Conservation (phyloP, 2,888 invertebrate species). For the Tetragonula carbonaria region DNA sequence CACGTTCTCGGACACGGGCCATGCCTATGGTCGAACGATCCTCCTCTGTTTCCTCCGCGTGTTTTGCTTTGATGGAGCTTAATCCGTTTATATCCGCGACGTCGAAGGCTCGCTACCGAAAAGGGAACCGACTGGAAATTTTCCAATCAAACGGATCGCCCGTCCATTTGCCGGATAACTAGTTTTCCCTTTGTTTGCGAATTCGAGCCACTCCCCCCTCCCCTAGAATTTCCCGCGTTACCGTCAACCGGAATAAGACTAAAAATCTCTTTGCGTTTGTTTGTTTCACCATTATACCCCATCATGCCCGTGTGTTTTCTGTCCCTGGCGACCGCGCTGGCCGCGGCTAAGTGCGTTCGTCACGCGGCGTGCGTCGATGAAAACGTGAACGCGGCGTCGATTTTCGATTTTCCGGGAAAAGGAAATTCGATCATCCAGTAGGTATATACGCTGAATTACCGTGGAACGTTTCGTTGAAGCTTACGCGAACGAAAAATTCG, state of each 20-base stretch:
- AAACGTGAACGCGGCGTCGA: background rate
- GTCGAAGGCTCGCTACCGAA: conserved; percentile 22
- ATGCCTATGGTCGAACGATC: conserved; percentile 9
- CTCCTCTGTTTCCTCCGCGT: conserved; percentile 19
- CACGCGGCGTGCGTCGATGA: too few species aligned
- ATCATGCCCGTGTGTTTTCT: background rate
- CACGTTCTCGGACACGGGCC: background rate
- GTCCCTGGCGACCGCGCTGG: too few species aligned
- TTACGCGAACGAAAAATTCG: background rate
- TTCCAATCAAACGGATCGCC: conserved; percentile 50
- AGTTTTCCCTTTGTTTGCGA: conserved; percentile 49
- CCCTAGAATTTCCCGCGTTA: background rate
- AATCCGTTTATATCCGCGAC: conserved; percentile 53
- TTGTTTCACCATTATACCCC: background rate
- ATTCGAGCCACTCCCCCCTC: background rate
- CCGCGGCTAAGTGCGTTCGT: background rate
- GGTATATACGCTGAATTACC: too few species aligned
- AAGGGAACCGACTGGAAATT: conserved; percentile 33
- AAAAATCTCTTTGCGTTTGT: conserved; percentile 18
- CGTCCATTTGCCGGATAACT: conserved; percentile 53
- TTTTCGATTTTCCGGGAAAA: too few species aligned
- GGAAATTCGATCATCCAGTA: too few species aligned
- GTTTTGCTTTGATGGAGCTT: conserved; percentile 52
- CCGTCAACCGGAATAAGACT: conserved; percentile 4
- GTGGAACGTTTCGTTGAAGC: background rate